Conservation (phyloP, 2,113 vertebrate genomes). For the Pelmatolapia mariae region DNA sequence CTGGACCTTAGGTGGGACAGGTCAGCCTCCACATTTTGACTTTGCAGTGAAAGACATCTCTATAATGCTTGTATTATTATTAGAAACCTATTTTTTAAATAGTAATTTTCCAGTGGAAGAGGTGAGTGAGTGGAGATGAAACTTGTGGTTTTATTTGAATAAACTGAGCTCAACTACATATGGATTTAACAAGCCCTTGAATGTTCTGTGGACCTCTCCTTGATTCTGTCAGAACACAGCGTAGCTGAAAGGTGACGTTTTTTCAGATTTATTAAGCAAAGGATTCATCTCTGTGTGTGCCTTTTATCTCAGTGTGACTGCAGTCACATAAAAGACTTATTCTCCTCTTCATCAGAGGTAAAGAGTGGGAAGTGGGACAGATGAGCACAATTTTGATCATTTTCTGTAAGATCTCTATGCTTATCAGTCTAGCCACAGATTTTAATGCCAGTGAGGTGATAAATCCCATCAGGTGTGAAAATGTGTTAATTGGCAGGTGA, state of each 20-base stretch:
- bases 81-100: background rate
- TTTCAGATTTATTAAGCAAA: background rate
- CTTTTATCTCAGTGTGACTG: background rate
- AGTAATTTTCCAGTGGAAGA: background rate
- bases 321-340: background rate
- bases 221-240: background rate
- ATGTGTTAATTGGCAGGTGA: conserved; percentile 23
- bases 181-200: background rate
- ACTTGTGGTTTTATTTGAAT: background rate
- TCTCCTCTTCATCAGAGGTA: background rate
- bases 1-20: background rate
- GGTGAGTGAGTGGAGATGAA: background rate
- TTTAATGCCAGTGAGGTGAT: background rate
- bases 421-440: background rate
- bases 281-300: background rate
- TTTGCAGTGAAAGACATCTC: background rate
- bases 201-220: background rate
- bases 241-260: background rate
- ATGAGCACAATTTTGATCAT: background rate
- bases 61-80: background rate
- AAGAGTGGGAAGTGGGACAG: background rate
- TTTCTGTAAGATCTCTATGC: background rate
- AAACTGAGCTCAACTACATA: background rate
- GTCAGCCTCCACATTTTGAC: background rate
- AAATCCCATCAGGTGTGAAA: background rate